Base-by-base conservation (phyloP, 1,140 invertebrate species). In the Drosophila malerkotliana region DNA sequence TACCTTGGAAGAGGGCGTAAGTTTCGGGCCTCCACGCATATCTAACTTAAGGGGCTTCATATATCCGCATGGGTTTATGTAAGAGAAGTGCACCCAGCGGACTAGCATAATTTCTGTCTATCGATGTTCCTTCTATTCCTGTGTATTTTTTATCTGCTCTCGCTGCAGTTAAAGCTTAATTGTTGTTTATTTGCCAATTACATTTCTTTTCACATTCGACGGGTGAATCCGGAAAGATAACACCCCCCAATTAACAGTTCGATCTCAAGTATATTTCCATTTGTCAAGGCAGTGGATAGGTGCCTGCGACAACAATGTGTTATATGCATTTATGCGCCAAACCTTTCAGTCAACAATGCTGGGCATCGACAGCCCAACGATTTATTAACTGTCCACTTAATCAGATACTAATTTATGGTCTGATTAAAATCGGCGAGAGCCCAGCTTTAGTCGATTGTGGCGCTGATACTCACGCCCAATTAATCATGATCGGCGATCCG, bases 401-500 rank as follows among this genome's bases (percentile, higher is more conserved):
- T 47, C 44, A 47, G 44, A 9, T 47, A 47, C 9, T 47, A 47
- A 47, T 47, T 47, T 47, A 47, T 47, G 44, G 18, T 51, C 55
- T 80, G 39, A 69, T 77, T 77, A 57, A 69, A 30, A 64, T 48
- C 48, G 18, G 45, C 39, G 45, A 30, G 41, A 49, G 34, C 28
- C 12, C 12, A 7, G 55, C 57, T 52, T 45, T 32, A 54, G 47
- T 44, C 34, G 26, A 55, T 49, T 28, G 7, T 48, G 58, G 53
- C 28, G 64, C 78, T 63, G 47, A 69, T 66, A 82, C 74, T 85
- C 69, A 72, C 82, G 83, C 78, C 72, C 75, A 72, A 87, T 87
- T 82, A 87, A 79, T 85, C 74, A 82, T 56, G 60, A 64, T 63
- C 82, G 47, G 55, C 56, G 68, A 60, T 72, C 72, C 32, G 34